Evolutionary conservation across 2,113 vertebrate genomes (phyloP), one percentile per base, ranked within the genome.

Genomic region (Gadus chalcogrammus): DNA sequence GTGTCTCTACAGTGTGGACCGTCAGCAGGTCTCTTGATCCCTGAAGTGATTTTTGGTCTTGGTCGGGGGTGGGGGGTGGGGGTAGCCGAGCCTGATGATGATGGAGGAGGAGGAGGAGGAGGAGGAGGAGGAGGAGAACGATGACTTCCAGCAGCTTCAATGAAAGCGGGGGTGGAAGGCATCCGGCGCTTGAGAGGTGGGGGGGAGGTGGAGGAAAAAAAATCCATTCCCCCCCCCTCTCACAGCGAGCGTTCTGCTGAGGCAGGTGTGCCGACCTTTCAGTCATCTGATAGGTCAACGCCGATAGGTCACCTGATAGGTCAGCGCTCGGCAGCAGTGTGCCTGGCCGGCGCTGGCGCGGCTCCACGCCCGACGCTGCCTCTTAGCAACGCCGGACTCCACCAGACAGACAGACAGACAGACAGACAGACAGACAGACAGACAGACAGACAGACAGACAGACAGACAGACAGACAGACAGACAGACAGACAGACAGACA

Each of bases 211-310:
- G 31, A 35, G 31, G 6, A 35, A 7, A 35, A 89, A 92, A 92
- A 55, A 92, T 91, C 88, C 82, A 92, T 90, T 88, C 74, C 69
- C 70, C 79, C 82, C 42, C 8, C 42, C 88, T 88, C 74, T 70
- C 70, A 80, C 83, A 86, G 84, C 82, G 83, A 88, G 80, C 55
- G 73, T 91, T 90, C 73, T 87, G 88, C 88, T 88, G 89, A 90
- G 84, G 85, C 88, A 90, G 87, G 87, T 89, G 87, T 67, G 81
- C 75, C 74, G 82, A 91, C 91, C 87, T 91, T 91, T 90, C 84
- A 89, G 80, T 81, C 76, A 82, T 90, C 82, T 85, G 80, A 91
- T 90, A 88, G 88, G 89, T 89, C 86, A 88, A 75, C 75, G 67
- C 42, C 42, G 42, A 48, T 48, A 48, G 42, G 42, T 48, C 42